A percentile compares a stretch with the other conserved stretches of the same genome.
Conservation (phyloP, 2,888 invertebrate species). For the Eugnorisma glareosa region DNA sequence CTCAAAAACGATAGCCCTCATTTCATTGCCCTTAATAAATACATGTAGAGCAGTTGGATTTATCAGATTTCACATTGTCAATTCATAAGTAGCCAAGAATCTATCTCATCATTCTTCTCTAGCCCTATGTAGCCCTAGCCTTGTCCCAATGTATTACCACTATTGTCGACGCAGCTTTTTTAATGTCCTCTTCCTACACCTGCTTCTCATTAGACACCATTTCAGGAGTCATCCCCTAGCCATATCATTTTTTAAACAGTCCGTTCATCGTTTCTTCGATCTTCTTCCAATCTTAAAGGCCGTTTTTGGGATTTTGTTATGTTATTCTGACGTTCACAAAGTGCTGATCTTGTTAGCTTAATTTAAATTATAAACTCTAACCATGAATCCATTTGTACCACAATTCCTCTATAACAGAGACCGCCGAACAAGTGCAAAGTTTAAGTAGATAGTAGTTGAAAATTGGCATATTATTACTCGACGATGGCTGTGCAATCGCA, state of each 20-base stretch:
- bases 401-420: neutral
- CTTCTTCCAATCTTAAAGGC: neutral
- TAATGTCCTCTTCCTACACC: neutral
- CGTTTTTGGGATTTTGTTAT: neutral
- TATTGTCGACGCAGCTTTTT: neutral
- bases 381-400: too few relatives aligned
- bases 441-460: slow-evolving; percentile 56
- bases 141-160: neutral
- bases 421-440: slow-evolving; percentile 42
- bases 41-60: neutral
- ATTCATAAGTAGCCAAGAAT: neutral
- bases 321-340: neutral
- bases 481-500: slow-evolving; percentile 80
- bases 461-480: slow-evolving; percentile 66
- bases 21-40: too few relatives aligned
- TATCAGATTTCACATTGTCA: neutral
- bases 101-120: too few relatives aligned
- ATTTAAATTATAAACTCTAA: neutral
- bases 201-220: neutral
- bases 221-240: neutral
- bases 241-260: neutral
- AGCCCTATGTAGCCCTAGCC: too few relatives aligned
- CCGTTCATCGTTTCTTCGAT: neutral
- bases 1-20: too few relatives aligned
- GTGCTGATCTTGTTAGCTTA: neutral